Evolutionary conservation across 2,113 vertebrate genomes (phyloP), one percentile per base, ranked within the genome.

Genomic region (Triplophysa dalaica): DNA sequence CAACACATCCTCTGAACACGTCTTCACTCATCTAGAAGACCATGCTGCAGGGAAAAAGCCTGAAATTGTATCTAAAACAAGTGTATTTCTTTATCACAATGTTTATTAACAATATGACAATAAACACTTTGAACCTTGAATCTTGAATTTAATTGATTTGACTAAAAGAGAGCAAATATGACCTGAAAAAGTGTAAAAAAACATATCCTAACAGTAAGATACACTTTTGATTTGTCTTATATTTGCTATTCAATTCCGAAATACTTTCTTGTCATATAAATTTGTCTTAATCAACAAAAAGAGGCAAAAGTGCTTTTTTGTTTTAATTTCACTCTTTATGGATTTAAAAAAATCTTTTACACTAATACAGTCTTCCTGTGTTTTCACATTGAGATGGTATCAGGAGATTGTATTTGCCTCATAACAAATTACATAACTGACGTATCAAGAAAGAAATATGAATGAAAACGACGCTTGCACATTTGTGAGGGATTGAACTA

Each of bases 1-100:
- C 58, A 64, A 79, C 69, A 70, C 65, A 81, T 75, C 38, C 61
- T 65, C 58, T 58, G 54, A 56, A 50, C 19, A 33, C 13, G 61
- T n/a, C 70, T 19, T 41, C 45, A 6, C 12, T 54, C 26, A 70
- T 68, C 24, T 5, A 9, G n/a, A 24, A 10, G n/a, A 29, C 19
- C 21, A 26, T 8, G 33, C 61, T 65, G 17, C 17, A 54, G 60
- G 19, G 6, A 1, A 12, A 45, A 65, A 0, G 12, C 54, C 21
- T 1, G 50, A 38, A 33, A 65, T 0, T 9, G 11, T n/a, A 22
- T 63, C 38, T 11, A 2, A 54, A 54, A 54, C 16, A 8, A 13
- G 13, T 63, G 38, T 54, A 16, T 63, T 79, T 79, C 14, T 33
- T 70, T 24, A 21, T 16, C 11, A 21, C 50, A 13, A 19, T 70